Conservation (phyloP, 2,113 vertebrate genomes). For the Tragelaphus strepsiceros region DNA sequence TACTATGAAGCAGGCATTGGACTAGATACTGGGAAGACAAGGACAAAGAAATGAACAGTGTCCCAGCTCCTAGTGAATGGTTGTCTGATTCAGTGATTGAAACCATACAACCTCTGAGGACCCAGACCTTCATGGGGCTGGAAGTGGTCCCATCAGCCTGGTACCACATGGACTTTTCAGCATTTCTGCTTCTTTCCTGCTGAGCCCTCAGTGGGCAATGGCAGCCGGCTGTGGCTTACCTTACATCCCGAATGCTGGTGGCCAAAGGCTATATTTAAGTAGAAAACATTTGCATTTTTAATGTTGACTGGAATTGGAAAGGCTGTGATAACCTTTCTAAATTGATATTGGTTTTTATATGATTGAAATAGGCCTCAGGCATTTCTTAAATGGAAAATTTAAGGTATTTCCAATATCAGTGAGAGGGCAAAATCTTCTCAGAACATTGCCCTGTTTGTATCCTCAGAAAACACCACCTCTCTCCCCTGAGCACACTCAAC, state of each 20-base stretch:
- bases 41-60: background rate
- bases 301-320: constrained; percentile 59
- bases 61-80: background rate
- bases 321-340: constrained; percentile 48
- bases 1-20: background rate
- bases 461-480: background rate
- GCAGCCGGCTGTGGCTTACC: constrained; percentile 3
- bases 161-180: background rate
- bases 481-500: background rate
- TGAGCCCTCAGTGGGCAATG: background rate
- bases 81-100: background rate
- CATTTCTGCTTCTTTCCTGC: background rate
- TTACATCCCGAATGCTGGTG: background rate
- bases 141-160: background rate
- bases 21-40: background rate
- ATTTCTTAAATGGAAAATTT: constrained; percentile 48
- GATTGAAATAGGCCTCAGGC: constrained; percentile 1
- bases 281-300: constrained; percentile 68
- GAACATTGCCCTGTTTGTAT: background rate
- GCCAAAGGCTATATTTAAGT: constrained; percentile 58
- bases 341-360: constrained; percentile 46
- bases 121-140: background rate
- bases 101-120: background rate
- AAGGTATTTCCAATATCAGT: constrained; percentile 20
- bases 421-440: background rate